A percentile compares a stretch with the other conserved stretches of the same genome.
These are phyloP conservation scores for Epinotia bilunana DNA, from an alignment of 2,888 invertebrate genomes.

Conservation along the genomic window DNA sequence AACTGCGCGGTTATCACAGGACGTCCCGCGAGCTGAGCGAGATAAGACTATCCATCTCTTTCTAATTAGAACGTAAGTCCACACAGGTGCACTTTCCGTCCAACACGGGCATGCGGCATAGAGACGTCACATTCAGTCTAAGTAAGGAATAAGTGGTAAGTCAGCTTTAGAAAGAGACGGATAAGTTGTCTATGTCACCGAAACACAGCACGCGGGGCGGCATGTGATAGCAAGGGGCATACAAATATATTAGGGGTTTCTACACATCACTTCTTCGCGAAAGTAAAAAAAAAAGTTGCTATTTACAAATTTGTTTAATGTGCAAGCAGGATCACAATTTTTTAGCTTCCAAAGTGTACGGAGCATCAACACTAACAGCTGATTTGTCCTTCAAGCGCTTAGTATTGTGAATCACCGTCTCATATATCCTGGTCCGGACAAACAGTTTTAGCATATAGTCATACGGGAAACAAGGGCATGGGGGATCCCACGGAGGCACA, in stretches of 20 bases:
- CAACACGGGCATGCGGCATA: too few relatives aligned
- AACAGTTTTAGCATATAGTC: constrained; percentile 23
- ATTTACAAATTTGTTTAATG: neutral
- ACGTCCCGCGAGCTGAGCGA: too few relatives aligned
- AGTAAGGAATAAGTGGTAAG: too few relatives aligned
- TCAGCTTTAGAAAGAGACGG: too few relatives aligned
- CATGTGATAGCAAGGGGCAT: too few relatives aligned
- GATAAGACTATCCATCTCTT: too few relatives aligned
- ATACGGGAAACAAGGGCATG: constrained; percentile 12
- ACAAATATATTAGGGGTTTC: neutral
- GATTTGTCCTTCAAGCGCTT: neutral
- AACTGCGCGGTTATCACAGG: too few relatives aligned
- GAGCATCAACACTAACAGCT: neutral
- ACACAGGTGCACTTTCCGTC: too few relatives aligned
- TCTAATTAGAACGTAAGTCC: too few relatives aligned
- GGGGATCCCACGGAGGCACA: neutral
- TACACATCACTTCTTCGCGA: neutral
- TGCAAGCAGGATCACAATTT: constrained; percentile 3
- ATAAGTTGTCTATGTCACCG: too few relatives aligned
- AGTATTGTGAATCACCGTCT: constrained; percentile 8
- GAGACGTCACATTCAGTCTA: too few relatives aligned
- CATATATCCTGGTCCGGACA: constrained; percentile 15
- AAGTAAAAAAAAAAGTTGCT: neutral
- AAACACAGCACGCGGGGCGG: too few relatives aligned
- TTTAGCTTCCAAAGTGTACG: neutral